Base-by-base conservation (phyloP, 1,140 invertebrate species). In the Phymorhynchus buccinoides region DNA sequence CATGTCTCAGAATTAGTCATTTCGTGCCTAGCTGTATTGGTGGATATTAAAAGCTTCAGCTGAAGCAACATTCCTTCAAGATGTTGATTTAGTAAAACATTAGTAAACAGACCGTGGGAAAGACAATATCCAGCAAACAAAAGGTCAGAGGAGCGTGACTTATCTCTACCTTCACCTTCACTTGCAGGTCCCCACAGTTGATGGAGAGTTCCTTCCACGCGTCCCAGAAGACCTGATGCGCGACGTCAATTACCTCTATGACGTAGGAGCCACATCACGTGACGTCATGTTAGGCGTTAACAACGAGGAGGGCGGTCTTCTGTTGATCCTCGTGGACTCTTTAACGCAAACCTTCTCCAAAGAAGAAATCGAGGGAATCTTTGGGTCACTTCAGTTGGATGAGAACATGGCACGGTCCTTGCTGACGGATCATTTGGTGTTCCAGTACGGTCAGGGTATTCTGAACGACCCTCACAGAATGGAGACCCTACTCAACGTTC, bases 171-270 rank as follows among this genome's bases (percentile, higher is more conserved):
- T 35, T 1, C 37, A 7, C 22, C 75, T 42, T 78, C 27, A 7
- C 27, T n/a, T 75, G 9, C 37, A 78, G 75, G 86, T 83, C 16
- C 88, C 88, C 18, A 83, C 86, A 0, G 42, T 87, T 16, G 87
- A 87, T 41, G 84, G 83, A 27, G 84, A 87, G 44, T 80, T 88
- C 18, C 80, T 87, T 75, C 27, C 62, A 0, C 75, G 84, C 9
- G 16, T 56, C 52, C 85, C 86, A 18, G n/a, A 32, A 3, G n/a
- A 35, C 7, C 52, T 84, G 7, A 52, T 88, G 39, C 27, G 62
- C 32, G 75, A 42, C 87, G 80, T 42, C 22, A 39, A 48, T 32
- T 81, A 83, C 32, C 80, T 83, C 30, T 62, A 71, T 3, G 27
- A 42, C 16, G 35, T 41, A 12, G 41, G 86, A 6, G 85, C 39